Evolutionary conservation across 2,113 vertebrate species (phyloP).

Genomic region (Nothobranchius furzeri): DNA sequence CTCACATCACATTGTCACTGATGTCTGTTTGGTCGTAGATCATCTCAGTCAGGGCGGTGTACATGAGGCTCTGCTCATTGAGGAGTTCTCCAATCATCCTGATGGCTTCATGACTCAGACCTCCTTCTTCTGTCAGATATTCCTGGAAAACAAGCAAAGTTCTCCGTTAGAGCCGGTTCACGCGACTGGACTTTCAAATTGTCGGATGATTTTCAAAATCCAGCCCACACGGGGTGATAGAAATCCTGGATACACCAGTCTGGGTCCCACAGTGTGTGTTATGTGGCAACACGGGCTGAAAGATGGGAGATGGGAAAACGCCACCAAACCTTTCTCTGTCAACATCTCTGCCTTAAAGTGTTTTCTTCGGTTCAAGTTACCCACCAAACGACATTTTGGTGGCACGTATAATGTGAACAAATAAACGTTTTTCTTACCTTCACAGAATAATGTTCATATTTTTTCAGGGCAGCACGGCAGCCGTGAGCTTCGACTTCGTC

Average conservation of each 20-base stretch:
- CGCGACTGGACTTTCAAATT: no score
- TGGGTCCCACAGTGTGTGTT: no score
- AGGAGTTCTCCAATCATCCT: conserved; percentile 76
- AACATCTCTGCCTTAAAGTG: neutral
- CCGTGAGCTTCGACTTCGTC: conserved; percentile 23
- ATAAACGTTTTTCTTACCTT: conserved; percentile 33
- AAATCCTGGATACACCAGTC: no score
- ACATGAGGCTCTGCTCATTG: conserved; percentile 68
- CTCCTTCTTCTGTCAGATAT: conserved; percentile 62
- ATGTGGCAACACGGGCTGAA: no score
- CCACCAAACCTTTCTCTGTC: no score
- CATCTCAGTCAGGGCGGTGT: conserved; percentile 66
- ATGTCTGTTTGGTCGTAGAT: conserved; percentile 66
- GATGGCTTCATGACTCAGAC: conserved; percentile 65
- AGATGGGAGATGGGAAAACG: no score
- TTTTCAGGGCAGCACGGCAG: conserved; percentile 11
- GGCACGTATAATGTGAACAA: no score
- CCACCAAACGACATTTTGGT: neutral
- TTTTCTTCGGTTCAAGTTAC: neutral
- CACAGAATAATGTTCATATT: conserved; percentile 47
- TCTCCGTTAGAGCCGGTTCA: no score
- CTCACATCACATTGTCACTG: conserved; percentile 30
- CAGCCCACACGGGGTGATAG: no score
- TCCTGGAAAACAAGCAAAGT: conserved; percentile 45
- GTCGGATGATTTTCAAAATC: no score